A percentile compares a stretch with the other conserved stretches of the same genome.
Evolutionary conservation across 2,113 vertebrate genomes (phyloP).

Genomic region (Rhizomys pruinosus): DNA sequence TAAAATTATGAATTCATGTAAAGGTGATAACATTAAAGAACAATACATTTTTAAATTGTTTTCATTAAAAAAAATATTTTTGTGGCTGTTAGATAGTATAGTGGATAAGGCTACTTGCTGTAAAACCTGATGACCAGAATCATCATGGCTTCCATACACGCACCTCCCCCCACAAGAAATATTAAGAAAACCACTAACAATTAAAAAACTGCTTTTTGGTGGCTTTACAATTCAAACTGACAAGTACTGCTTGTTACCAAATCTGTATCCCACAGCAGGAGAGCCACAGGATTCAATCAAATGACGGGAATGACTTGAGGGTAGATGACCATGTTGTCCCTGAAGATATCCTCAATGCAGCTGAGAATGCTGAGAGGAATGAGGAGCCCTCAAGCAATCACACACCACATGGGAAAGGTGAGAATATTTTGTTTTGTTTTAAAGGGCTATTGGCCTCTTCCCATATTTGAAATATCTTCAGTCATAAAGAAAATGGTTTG

Average conservation of each 20-base stretch:
- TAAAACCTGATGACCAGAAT: not conserved
- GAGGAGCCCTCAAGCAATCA: constrained; percentile 86
- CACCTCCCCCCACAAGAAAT: not conserved
- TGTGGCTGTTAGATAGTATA: not conserved
- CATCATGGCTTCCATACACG: not conserved
- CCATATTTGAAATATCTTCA: constrained; percentile 49
- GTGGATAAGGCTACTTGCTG: not conserved
- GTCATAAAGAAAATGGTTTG: constrained; percentile 39
- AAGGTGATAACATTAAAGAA: constrained; percentile 5
- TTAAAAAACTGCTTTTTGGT: not conserved
- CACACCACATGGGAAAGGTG: constrained; percentile 84
- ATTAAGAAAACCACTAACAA: not conserved
- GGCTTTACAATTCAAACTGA: constrained; percentile 53
- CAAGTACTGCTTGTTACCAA: constrained; percentile 60
- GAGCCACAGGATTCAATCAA: constrained; percentile 78
- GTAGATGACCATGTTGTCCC: constrained; percentile 59
- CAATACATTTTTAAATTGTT: not conserved
- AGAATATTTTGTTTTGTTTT: constrained; percentile 36
- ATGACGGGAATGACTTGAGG: constrained; percentile 77
- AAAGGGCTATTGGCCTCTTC: not conserved
- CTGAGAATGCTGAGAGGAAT: constrained; percentile 72
- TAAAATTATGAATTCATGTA: constrained; percentile 11
- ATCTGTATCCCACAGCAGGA: constrained; percentile 80
- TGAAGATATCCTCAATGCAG: constrained; percentile 71
- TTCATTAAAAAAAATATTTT: not conserved